Evolutionary conservation across 1,140 invertebrate genomes (phyloP), one percentile per base, ranked within the genome.

Genomic region (Oryzaephilus surinamensis): DNA sequence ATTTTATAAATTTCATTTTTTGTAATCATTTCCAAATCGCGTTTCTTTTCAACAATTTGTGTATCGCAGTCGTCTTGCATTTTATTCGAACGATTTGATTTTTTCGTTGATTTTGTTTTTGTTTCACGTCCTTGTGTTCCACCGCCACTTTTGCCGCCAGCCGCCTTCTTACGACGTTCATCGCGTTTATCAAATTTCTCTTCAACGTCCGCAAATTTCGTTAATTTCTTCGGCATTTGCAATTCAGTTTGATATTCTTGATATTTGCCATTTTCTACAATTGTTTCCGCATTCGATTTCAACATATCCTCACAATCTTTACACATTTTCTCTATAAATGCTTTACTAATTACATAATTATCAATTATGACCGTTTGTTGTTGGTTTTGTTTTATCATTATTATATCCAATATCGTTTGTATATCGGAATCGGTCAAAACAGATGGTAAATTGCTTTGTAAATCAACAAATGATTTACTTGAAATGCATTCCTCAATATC

Each of bases 91-190:
- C 61, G 64, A 41, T 65, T 64, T 57, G 76, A 72, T 54, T 85
- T 87, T 54, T 97, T 97, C 0, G 83, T 84, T 4, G 91, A 83
- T 62, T 93, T 95, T 0, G 87, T 96, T 67, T 95, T 97, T 1
- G 90, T 93, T 69, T 97, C 93, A 36, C 93, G 70, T 1, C 92
- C 93, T 65, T 95, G 91, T 18, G 78, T 79, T 8, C 91, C 91
- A 20, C 92, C 90, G 17, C 90, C 89, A 28, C 72, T 74, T 72
- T 93, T 93, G 3, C 89, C 88, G 41, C 74, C 73, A 17, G 78
- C 64, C 2, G 89, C 87, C 62, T 93, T 93, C 54, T 90, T 90
- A 43, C 86, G 72, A 20, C 90, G 67, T 52, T 95, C 89, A 32
- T 95, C 89, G 51, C 85, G 81, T 45, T 77, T 81, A 49, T 86